Conservation (phyloP, 2,797 vertebrate genomes). For the Graptemys geographica region DNA sequence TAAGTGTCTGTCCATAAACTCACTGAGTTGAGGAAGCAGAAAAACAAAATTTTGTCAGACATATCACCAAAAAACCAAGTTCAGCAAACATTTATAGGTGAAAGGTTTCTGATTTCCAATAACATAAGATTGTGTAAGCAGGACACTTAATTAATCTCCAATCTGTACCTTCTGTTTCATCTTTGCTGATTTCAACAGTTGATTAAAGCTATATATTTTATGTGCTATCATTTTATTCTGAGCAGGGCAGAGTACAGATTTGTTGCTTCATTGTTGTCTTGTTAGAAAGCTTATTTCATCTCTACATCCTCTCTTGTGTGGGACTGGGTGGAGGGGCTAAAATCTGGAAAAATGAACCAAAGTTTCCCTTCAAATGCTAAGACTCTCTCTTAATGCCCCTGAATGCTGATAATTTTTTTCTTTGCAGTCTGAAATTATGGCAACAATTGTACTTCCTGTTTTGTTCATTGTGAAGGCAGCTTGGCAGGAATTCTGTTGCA, state of each 20-base stretch:
- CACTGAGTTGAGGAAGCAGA: conserved; percentile 1
- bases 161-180: not conserved
- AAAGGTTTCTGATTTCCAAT: not conserved
- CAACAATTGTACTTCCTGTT: conserved; percentile 22
- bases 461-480: not conserved
- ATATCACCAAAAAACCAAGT: not conserved
- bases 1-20: not conserved
- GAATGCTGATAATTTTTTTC: conserved; percentile 27
- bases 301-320: not conserved
- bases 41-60: conserved; percentile 1
- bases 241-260: not conserved
- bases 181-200: not conserved
- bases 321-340: not conserved
- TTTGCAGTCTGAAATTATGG: conserved; percentile 31
- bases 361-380: conserved; percentile 33
- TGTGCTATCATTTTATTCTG: conserved; percentile 11
- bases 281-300: not conserved
- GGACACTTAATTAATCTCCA: not conserved
- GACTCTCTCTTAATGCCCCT: not conserved
- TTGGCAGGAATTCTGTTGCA: not conserved
- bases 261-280: not conserved
- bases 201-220: not conserved
- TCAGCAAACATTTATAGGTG: not conserved
- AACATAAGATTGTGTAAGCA: not conserved
- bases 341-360: conserved; percentile 13